phyloP scores from a whole-genome alignment of 1,140 invertebrate species.

The Euborellia annulipes region DNA sequence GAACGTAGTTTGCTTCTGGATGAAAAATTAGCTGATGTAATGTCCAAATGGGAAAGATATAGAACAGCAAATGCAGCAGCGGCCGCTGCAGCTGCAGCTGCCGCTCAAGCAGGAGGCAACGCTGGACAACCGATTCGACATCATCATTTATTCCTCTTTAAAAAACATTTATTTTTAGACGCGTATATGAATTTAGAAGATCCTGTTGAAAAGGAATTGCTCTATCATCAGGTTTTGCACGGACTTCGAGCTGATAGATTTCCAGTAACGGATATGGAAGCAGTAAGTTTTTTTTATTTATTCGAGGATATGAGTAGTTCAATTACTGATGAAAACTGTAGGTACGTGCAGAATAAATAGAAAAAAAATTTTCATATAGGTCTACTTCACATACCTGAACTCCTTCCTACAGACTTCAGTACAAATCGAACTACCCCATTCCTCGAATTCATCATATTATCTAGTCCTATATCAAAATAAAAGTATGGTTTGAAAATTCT shows the following conservation, averaged over 20 bases:
- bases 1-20: constrained; percentile 67
- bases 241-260: constrained; percentile 77
- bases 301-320: too few relatives aligned
- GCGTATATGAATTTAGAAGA: constrained; percentile 69
- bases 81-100: constrained; percentile 18
- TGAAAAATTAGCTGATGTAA: constrained; percentile 84
- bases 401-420: too few relatives aligned
- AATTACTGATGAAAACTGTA: too few relatives aligned
- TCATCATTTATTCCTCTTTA: constrained; percentile 59
- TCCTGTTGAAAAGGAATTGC: constrained; percentile 83
- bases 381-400: too few relatives aligned
- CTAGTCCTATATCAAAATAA: too few relatives aligned
- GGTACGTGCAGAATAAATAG: too few relatives aligned
- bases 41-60: constrained; percentile 89
- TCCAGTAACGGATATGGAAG: constrained; percentile 82
- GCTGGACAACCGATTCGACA: constrained; percentile 15
- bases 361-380: too few relatives aligned
- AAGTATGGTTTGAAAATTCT: too few relatives aligned
- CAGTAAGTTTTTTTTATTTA: constrained; percentile 41
- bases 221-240: constrained; percentile 91
- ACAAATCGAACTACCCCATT: too few relatives aligned
- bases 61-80: constrained; percentile 39
- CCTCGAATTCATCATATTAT: too few relatives aligned
- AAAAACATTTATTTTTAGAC: constrained; percentile 87
- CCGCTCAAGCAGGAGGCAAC: not conserved